Evolutionary conservation across 2,888 invertebrate species (phyloP).

Genomic region (Drosophila barbarae): DNA sequence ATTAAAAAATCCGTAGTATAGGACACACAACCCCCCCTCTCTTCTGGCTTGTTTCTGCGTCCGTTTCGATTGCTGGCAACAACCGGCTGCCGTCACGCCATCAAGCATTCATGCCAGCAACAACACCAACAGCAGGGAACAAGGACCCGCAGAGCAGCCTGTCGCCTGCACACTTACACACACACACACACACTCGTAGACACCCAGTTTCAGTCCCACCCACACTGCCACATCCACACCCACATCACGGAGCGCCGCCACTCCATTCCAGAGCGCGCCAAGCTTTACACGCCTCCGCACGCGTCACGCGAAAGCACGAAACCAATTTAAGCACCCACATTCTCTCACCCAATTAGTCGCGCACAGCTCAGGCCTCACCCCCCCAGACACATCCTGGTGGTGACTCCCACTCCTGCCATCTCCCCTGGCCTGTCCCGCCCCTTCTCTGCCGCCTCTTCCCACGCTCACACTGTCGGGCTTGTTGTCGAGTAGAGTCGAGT

Average conservation of each 20-base stretch:
- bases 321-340: slow-evolving; percentile 77
- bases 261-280: slow-evolving; percentile 28
- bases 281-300: slow-evolving; percentile 72
- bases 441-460: slow-evolving; percentile 14
- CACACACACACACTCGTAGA: slow-evolving; percentile 15
- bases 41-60: slow-evolving; percentile 20
- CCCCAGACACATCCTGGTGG: slow-evolving; percentile 23
- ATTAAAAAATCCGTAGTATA: neutral
- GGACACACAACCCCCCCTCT: too few species aligned
- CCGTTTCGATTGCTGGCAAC: slow-evolving; percentile 71
- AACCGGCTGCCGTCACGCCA: slow-evolving; percentile 73
- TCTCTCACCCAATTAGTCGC: slow-evolving; percentile 78
- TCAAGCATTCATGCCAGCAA: slow-evolving; percentile 69
- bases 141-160: slow-evolving; percentile 36
- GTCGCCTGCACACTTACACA: slow-evolving; percentile 46
- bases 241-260: slow-evolving; percentile 21
- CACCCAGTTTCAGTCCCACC: slow-evolving; percentile 22
- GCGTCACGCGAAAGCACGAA: slow-evolving; percentile 71
- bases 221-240: slow-evolving; percentile 24
- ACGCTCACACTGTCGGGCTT: slow-evolving; percentile 40
- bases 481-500: slow-evolving; percentile 46
- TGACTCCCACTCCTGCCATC: slow-evolving; percentile 19
- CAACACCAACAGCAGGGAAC: slow-evolving; percentile 16
- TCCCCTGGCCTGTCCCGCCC: slow-evolving; percentile 10
- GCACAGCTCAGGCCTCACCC: slow-evolving; percentile 57